Base-by-base conservation (phyloP, 2,888 invertebrate species). In the Linnaemya tessellans region DNA sequence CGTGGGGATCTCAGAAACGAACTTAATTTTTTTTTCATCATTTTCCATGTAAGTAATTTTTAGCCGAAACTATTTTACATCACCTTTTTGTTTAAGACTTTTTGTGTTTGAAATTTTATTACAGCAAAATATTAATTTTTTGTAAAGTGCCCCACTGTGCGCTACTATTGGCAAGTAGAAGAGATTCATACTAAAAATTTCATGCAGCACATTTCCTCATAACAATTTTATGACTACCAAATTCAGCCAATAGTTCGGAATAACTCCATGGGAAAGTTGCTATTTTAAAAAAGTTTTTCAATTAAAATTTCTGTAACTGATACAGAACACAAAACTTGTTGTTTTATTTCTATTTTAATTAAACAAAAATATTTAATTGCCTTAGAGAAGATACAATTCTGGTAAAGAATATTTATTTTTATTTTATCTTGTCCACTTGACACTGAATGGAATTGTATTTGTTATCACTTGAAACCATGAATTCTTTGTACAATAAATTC, bases 341-440 rank as follows among this genome's bases (percentile, higher is more conserved):
- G 41, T 22, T 64, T n/a, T 18, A 9, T 38, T 38, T 20, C 8
- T n/a, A 22, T 30, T 65, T 65, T 65, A 65, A 30, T 30, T 65
- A n/a, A 65, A 65, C 9, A 49, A 30, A 46, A 49, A n/a, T 9
- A 49, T 49, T n/a, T 11, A n/a, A 30, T n/a, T 9, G 46, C 22
- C n/a, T 9, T 30, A 1, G 18, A 46, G 11, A 30, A 30, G 49
- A 49, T 38, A 20, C n/a, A 68, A 20, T 51, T 13, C 8, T 30
- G 51, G n/a, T 35, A 35, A 35, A 18, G 35, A 49, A 68, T 67
- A 68, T 79, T 22, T 54, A 60, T 38, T 51, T 18, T 5, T 38
- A 15, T 51, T 51, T 75, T 51, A 43, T 64, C 22, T 41, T 54
- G 64, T 22, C 8, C 15, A 46, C 54, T 65, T 56, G 65, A 56